These are phyloP conservation scores for Drosophila orosa DNA, from an alignment of 1,140 invertebrate genomes.

Conservation along the genomic window DNA sequence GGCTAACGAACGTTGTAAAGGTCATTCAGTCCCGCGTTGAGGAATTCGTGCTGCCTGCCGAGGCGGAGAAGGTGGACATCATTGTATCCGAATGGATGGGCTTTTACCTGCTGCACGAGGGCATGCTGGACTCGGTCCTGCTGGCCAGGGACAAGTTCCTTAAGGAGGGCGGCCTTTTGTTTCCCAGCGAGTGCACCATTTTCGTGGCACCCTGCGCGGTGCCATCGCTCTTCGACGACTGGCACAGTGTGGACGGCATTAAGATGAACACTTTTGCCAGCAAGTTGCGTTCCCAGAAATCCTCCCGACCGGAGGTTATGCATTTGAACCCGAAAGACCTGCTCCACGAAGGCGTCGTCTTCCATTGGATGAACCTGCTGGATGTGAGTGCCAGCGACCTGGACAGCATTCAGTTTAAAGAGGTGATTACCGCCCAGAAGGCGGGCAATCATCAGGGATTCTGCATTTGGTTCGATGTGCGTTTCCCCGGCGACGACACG, in stretches of 20 bases:
- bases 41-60: conserved; percentile 90
- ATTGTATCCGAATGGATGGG: conserved; percentile 99
- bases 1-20: conserved; percentile 86
- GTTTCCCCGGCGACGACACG: conserved; percentile 84
- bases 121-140: conserved; percentile 97
- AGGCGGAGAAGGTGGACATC: conserved; percentile 94
- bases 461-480: conserved; percentile 88
- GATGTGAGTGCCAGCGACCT: conserved; percentile 85
- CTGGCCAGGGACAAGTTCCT: conserved; percentile 97
- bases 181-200: conserved; percentile 87
- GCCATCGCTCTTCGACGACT: conserved; percentile 87
- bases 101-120: conserved; percentile 98
- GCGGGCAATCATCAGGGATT: conserved; percentile 90
- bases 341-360: conserved; percentile 85
- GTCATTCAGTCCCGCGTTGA: conserved; percentile 87
- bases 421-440: conserved; percentile 85
- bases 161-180: conserved; percentile 89
- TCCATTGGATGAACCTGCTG: conserved; percentile 87
- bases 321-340: conserved; percentile 85
- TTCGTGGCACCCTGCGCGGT: conserved; percentile 89
- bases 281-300: conserved; percentile 85
- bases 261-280: conserved; percentile 86
- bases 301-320: conserved; percentile 86
- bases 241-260: conserved; percentile 86
- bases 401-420: conserved; percentile 83